phyloP scores from a whole-genome alignment of 37 sponge, comb jelly and placozoan genomes.

The Hexactinellida sp. region DNA sequence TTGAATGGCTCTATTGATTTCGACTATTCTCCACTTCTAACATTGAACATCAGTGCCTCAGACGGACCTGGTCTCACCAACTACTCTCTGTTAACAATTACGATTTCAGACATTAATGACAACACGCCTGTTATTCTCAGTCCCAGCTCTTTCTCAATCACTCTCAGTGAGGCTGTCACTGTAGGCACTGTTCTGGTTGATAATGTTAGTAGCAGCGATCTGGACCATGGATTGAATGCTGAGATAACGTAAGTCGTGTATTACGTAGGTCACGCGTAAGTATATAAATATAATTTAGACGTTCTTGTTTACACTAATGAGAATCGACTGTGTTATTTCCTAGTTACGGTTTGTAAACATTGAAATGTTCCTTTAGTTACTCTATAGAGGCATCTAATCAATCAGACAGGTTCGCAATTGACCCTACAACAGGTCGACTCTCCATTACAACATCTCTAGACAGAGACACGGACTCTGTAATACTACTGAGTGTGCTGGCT shows the following conservation, averaged over 20 bases:
- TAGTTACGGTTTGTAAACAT: too few relatives aligned
- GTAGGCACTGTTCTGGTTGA: not conserved
- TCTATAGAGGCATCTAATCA: not conserved
- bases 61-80: not conserved
- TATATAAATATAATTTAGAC: too few relatives aligned
- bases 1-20: not conserved
- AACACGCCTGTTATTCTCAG: not conserved
- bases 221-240: slow-evolving; percentile 16
- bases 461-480: not conserved
- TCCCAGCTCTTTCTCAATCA: not conserved
- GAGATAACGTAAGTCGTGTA: not conserved
- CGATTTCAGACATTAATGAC: not conserved
- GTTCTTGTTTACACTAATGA: too few relatives aligned
- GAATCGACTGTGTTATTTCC: too few relatives aligned
- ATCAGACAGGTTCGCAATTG: not conserved
- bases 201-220: not conserved
- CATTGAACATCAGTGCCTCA: not conserved
- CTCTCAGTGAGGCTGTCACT: not conserved
- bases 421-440: not conserved
- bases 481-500: not conserved
- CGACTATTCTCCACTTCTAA: not conserved
- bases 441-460: not conserved
- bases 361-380: too few relatives aligned
- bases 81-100: not conserved
- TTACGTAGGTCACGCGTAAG: too few relatives aligned